Conservation (phyloP, 2,888 invertebrate species). For the Tetranychus truncatus region DNA sequence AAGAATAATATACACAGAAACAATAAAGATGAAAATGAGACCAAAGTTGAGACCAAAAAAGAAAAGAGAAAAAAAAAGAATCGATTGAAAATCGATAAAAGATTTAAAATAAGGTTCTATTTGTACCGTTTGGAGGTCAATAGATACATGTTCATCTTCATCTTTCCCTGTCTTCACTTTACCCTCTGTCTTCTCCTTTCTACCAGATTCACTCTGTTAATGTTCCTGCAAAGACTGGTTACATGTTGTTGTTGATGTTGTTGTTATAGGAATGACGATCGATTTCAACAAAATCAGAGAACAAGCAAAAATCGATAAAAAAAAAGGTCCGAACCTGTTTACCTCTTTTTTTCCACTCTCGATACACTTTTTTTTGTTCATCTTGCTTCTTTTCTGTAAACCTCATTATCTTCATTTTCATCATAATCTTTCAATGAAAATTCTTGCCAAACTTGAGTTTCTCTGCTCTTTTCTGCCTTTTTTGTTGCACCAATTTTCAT, state of each 20-base stretch:
- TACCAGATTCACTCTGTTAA: background rate
- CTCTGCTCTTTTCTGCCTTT: too few relatives aligned
- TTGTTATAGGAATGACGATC: background rate
- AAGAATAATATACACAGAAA: too few relatives aligned
- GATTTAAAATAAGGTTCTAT: background rate
- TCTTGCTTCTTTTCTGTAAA: background rate
- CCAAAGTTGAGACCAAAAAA: background rate
- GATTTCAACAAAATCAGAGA: background rate
- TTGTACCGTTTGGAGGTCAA: background rate
- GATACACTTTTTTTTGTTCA: background rate
- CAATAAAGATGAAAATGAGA: too few relatives aligned
- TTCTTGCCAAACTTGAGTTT: too few relatives aligned
- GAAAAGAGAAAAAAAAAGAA: background rate
- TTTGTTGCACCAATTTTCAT: too few relatives aligned
- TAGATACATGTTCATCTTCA: background rate
- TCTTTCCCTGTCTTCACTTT: background rate
- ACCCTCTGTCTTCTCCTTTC: constrained; percentile 2
- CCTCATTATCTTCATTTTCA: background rate
- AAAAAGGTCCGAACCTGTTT: background rate
- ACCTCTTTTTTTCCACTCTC: background rate
- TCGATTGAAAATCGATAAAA: background rate
- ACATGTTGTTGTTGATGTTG: background rate
- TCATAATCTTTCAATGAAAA: background rate
- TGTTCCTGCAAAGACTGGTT: background rate
- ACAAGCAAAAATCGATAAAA: background rate